Base-by-base conservation (phyloP, 2,888 invertebrate genomes). In the Mimas tiliae region DNA sequence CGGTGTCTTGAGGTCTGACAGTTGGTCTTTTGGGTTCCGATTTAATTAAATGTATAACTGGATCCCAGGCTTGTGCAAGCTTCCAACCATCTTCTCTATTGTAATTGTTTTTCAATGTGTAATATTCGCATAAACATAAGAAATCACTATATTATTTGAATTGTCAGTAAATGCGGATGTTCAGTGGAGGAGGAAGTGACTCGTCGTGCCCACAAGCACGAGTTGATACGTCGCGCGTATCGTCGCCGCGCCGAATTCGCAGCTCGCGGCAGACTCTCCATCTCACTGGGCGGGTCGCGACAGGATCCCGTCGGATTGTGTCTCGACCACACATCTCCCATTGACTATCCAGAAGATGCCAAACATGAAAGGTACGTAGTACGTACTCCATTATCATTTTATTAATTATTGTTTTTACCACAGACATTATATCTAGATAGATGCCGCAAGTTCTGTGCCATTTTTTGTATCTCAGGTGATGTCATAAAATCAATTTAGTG, bases 171-270 rank as follows among this genome's bases (percentile, higher is more conserved):
- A 82, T 96, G 96, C 82, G 96, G 96, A 16, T 95, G 95, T 72
- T 96, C 96, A 0, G 95, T 97, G 68, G 96, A 95, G 78, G 89
- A 86, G 63, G 93, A 91, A 66, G 84, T 83, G 73, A 78, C 85
- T 14, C 88, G 93, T 0, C 96, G 96, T 83, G 95, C 95, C 74
- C 95, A 96, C 78, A 98, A 98, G 81, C 98, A 98, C 88, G 97
- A 97, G 89, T 95, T 98, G 62, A 98, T 99, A 66, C 97, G 98
- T 21, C 97, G 97, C 85, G 98, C 98, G 0, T 99, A 97, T 94
- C 96, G 97, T 0, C 97, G 98, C 67, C 95, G 98, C 52, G 96
- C 97, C 76, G 97, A 97, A 79, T 96, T 98, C 79, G 96, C 97
- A 73, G 96, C 96, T 80, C 96, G 96, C 73, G 98, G 98, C 8